phyloP scores from a whole-genome alignment of 35 echinoderm and acorn worm species.

The Ophiothrix spiculata region DNA sequence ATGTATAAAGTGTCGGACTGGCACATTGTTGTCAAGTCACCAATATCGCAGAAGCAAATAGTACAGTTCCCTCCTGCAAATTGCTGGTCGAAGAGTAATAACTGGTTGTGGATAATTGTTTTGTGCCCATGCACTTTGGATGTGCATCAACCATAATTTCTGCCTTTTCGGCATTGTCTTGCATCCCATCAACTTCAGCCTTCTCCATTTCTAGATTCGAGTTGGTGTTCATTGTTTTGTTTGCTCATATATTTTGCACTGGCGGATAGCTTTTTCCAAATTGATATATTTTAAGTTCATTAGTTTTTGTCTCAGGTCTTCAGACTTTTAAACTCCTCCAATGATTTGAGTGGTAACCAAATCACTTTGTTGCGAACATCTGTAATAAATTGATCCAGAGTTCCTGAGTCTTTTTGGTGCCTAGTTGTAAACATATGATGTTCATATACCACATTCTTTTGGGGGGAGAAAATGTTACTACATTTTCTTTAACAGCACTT shows the following conservation, averaged over 20 bases:
- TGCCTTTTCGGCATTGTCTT: too few relatives aligned
- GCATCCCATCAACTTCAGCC: too few relatives aligned
- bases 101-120: too few relatives aligned
- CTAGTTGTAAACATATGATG: slow-evolving; percentile 39
- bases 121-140: too few relatives aligned
- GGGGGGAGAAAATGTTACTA: slow-evolving; percentile 16
- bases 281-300: slow-evolving; percentile 17
- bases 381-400: slow-evolving; percentile 39
- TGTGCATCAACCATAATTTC: too few relatives aligned
- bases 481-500: slow-evolving; percentile 36
- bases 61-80: too few relatives aligned
- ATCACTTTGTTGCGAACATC: slow-evolving; percentile 29
- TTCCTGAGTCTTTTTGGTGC: slow-evolving; percentile 11
- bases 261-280: slow-evolving; percentile 40
- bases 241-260: slow-evolving; percentile 36
- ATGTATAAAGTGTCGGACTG: too few relatives aligned
- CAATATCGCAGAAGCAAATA: too few relatives aligned
- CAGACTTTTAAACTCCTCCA: too few relatives aligned
- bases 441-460: too few relatives aligned
- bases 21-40: too few relatives aligned
- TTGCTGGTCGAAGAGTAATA: too few relatives aligned
- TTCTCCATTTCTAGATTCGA: background rate
- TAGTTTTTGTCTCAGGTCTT: slow-evolving; percentile 22
- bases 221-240: slow-evolving; percentile 19
- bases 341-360: slow-evolving; percentile 38